A percentile compares a stretch with the other conserved stretches of the same genome.
Conservation (phyloP, 2,797 vertebrate species). For the Lycodopsis pacificus region DNA sequence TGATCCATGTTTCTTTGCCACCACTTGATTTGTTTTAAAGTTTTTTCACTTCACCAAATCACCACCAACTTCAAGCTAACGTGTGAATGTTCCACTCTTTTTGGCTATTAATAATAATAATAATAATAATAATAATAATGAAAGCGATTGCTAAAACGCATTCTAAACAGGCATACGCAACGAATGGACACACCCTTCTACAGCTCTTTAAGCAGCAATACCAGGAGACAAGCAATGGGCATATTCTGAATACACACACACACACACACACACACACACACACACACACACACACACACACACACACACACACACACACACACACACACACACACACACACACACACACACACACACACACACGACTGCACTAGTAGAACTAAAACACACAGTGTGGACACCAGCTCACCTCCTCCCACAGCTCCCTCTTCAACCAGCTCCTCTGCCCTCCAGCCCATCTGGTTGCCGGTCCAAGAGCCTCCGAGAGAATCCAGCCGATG, state of each 20-base stretch:
- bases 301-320: too few species aligned
- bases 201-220: neutral
- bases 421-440: conserved; percentile 90
- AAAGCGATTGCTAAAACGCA: neutral
- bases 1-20: neutral
- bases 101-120: neutral
- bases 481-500: conserved; percentile 85
- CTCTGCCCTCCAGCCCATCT: conserved; percentile 89
- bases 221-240: neutral
- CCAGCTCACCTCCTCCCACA: conserved; percentile 89
- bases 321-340: too few species aligned
- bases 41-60: neutral
- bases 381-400: neutral
- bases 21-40: neutral
- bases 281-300: too few species aligned
- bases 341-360: too few species aligned
- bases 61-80: neutral
- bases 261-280: too few species aligned
- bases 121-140: neutral
- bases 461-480: conserved; percentile 89
- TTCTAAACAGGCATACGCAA: too few species aligned
- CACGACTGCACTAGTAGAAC: neutral
- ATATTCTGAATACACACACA: neutral
- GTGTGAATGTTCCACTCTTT: neutral
- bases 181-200: neutral